Evolutionary conservation across 2,797 vertebrate species (phyloP).

Genomic region (Chelidonichthys spinosus): DNA sequence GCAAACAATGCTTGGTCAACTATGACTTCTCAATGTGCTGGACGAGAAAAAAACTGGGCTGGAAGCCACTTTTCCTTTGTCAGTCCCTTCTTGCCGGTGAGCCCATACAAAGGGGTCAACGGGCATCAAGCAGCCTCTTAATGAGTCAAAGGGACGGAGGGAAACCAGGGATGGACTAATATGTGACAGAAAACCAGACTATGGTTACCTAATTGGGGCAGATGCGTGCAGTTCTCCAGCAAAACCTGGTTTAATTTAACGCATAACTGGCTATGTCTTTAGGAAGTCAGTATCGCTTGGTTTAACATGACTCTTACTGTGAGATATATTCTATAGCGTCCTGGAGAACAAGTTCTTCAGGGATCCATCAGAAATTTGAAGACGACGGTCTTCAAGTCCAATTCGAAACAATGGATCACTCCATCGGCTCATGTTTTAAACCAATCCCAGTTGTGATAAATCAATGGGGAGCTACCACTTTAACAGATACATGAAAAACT

Average conservation of each 20-base stretch:
- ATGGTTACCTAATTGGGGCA: conserved; percentile 53
- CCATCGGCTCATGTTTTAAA: conserved; percentile 5
- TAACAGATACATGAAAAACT: neutral
- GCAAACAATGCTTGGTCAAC: conserved; percentile 62
- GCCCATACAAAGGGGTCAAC: conserved; percentile 22
- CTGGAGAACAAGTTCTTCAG: conserved; percentile 17
- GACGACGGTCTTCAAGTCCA: conserved; percentile 40
- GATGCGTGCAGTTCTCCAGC: conserved; percentile 29
- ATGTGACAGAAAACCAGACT: conserved; percentile 49
- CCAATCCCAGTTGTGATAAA: neutral
- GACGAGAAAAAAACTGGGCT: conserved; percentile 51
- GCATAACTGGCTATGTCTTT: conserved; percentile 49
- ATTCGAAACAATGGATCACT: conserved; percentile 50
- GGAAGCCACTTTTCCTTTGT: conserved; percentile 53
- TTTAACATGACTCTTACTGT: conserved; percentile 16
- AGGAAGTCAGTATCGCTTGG: conserved; percentile 27
- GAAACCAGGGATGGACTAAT: conserved; percentile 15
- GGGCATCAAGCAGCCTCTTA: conserved; percentile 37
- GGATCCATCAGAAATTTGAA: conserved; percentile 26
- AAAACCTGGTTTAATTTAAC: conserved; percentile 51
- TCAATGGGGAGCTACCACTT: conserved; percentile 10
- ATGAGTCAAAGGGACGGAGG: conserved; percentile 48
- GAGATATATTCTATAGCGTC: conserved; percentile 5
- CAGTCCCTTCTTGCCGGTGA: conserved; percentile 31
- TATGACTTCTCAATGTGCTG: conserved; percentile 57